Evolutionary conservation across 1,140 invertebrate species (phyloP).

Genomic region (Orussus abietinus): DNA sequence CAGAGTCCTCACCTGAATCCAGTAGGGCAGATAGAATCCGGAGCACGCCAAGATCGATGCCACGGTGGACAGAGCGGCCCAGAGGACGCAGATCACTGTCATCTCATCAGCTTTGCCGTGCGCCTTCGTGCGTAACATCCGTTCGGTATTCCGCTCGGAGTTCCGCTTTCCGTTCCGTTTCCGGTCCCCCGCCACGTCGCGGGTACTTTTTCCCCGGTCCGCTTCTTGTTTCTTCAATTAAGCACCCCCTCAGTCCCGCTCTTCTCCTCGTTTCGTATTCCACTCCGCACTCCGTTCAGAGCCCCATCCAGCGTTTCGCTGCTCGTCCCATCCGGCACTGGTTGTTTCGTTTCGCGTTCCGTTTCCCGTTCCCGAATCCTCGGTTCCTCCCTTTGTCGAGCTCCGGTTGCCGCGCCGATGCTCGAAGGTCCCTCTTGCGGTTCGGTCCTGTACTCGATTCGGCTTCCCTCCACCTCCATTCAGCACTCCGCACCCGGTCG

Average conservation of each 20-base stretch:
- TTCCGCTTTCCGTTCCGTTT: slow-evolving; percentile 21
- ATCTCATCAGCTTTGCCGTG: slow-evolving; percentile 39
- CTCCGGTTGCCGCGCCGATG: too few relatives aligned
- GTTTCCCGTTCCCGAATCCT: too few relatives aligned
- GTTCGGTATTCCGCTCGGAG: too few relatives aligned
- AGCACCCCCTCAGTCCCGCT: slow-evolving; percentile 5
- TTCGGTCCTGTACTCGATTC: too few relatives aligned
- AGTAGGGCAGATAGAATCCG: slow-evolving; percentile 69
- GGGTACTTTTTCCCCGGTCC: slow-evolving; percentile 14
- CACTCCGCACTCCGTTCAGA: too few relatives aligned
- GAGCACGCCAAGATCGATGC: slow-evolving; percentile 61
- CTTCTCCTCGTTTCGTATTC: neutral
- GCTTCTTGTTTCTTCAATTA: slow-evolving; percentile 13
- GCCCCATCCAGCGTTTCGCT: too few relatives aligned
- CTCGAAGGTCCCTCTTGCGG: too few relatives aligned
- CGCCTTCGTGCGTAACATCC: slow-evolving; percentile 17
- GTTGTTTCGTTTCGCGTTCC: too few relatives aligned
- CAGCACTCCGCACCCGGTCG: too few relatives aligned
- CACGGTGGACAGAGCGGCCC: slow-evolving; percentile 62
- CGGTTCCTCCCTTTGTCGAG: too few relatives aligned
- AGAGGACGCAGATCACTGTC: slow-evolving; percentile 61
- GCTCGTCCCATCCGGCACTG: too few relatives aligned
- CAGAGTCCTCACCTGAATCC: slow-evolving; percentile 59
- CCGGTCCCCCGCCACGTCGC: slow-evolving; percentile 22
- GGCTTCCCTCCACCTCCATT: too few relatives aligned